phyloP scores from a whole-genome alignment of 2,888 invertebrate species.

The Harpagoxenus sublaevis region DNA sequence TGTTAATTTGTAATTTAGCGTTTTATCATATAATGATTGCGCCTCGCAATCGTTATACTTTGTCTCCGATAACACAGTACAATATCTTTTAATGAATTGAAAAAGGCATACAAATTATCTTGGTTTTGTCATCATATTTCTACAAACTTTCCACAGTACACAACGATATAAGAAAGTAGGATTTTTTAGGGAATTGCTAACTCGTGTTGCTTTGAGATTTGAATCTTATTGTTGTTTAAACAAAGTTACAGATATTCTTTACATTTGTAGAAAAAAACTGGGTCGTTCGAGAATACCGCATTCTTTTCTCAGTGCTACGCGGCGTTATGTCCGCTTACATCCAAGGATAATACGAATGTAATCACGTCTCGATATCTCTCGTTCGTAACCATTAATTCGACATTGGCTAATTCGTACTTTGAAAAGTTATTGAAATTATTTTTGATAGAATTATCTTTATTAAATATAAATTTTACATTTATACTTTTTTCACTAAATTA shows the following conservation, averaged over 20 bases:
- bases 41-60: background rate
- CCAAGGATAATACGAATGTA: constrained; percentile 68
- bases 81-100: background rate
- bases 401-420: background rate
- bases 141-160: background rate
- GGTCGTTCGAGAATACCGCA: constrained; percentile 37
- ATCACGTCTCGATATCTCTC: constrained; percentile 32
- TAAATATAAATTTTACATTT: background rate
- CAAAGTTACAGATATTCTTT: constrained; percentile 19
- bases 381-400: constrained; percentile 10
- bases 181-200: background rate
- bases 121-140: no score
- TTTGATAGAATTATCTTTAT: background rate
- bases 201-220: background rate
- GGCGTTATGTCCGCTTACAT: constrained; percentile 63
- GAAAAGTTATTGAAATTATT: background rate
- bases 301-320: constrained; percentile 54
- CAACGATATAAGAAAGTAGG: background rate
- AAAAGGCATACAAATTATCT: background rate
- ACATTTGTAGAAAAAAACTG: background rate
- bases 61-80: background rate
- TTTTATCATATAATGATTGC: background rate
- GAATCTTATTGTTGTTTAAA: background rate
- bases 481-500: background rate
- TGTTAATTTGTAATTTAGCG: background rate